A percentile compares a stretch with the other conserved stretches of the same genome.
These are phyloP conservation scores for Bos javanicus DNA, from an alignment of 2,113 vertebrate genomes.

Conservation along the genomic window DNA sequence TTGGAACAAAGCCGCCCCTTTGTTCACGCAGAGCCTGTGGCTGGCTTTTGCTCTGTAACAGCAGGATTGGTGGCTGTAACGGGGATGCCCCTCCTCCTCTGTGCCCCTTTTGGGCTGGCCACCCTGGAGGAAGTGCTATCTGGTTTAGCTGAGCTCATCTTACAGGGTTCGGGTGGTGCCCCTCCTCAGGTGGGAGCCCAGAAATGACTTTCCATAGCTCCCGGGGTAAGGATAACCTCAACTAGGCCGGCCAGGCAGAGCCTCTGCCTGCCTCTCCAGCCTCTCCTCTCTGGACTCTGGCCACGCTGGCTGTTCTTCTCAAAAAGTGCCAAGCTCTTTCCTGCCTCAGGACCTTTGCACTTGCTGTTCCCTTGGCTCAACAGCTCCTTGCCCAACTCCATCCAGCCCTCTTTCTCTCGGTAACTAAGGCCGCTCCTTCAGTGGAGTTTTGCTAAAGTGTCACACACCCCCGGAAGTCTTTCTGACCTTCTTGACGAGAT, in stretches of 20 bases:
- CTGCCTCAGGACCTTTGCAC: not conserved
- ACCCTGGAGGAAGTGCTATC: not conserved
- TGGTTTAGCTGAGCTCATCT: not conserved
- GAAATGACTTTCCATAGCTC: not conserved
- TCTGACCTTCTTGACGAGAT: not conserved
- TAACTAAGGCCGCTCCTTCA: not conserved
- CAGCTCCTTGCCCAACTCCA: not conserved
- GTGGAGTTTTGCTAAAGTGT: not conserved
- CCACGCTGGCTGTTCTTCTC: not conserved
- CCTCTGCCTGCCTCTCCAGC: not conserved
- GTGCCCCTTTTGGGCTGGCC: not conserved
- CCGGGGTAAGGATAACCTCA: not conserved
- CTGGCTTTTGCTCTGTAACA: not conserved
- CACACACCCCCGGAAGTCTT: not conserved
- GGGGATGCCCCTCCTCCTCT: not conserved
- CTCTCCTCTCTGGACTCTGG: not conserved
- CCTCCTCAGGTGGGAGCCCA: not conserved
- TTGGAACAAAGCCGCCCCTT: not conserved
- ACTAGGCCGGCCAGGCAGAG: rapidly evolving
- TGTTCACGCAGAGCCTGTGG: not conserved
- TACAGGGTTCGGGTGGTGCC: not conserved
- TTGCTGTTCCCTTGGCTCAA: not conserved
- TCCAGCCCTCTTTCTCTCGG: not conserved
- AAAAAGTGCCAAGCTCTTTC: not conserved
- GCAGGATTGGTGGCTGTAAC: not conserved